Evolutionary conservation across 2,888 invertebrate species (phyloP).

Genomic region (Scaptomyza tumidula): DNA sequence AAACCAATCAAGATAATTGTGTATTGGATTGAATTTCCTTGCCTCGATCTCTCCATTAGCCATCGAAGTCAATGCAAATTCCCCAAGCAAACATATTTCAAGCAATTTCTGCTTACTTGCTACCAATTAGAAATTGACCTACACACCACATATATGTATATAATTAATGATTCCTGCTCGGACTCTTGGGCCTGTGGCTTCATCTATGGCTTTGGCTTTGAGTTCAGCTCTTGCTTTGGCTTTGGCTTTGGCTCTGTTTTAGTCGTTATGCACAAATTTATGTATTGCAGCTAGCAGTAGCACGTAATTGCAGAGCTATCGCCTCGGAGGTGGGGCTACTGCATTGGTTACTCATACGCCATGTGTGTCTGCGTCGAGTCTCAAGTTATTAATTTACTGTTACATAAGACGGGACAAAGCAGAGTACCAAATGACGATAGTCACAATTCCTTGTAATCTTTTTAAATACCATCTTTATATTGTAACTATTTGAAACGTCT

Average conservation of each 20-base stretch:
- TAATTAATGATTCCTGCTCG: slow-evolving; percentile 67
- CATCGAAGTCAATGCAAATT: slow-evolving; percentile 20
- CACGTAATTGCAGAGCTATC: slow-evolving; percentile 32
- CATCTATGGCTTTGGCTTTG: slow-evolving; percentile 22
- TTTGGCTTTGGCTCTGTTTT: slow-evolving; percentile 5
- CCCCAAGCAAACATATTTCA: slow-evolving; percentile 37
- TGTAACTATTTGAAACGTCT: too few species aligned
- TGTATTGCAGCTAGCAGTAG: slow-evolving; percentile 66
- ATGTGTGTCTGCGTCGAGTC: slow-evolving; percentile 5
- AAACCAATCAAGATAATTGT: slow-evolving; percentile 43
- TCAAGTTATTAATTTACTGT: slow-evolving; percentile 61
- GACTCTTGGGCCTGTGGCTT: slow-evolving; percentile 23
- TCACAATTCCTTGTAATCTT: too few species aligned
- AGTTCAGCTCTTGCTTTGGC: slow-evolving; percentile 19
- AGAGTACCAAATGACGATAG: not conserved
- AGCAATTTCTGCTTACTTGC: slow-evolving; percentile 23
- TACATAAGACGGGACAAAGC: not conserved
- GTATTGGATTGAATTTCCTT: slow-evolving; percentile 9
- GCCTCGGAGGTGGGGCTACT: slow-evolving; percentile 6
- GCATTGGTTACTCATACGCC: slow-evolving; percentile 46
- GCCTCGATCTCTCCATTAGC: slow-evolving; percentile 20
- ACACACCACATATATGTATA: slow-evolving; percentile 57
- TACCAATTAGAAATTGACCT: slow-evolving; percentile 42
- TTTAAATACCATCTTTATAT: too few species aligned
- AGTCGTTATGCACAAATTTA: slow-evolving; percentile 54